These are phyloP conservation scores for Coenonympha arcania DNA, from an alignment of 2,888 invertebrate genomes.

Conservation along the genomic window DNA sequence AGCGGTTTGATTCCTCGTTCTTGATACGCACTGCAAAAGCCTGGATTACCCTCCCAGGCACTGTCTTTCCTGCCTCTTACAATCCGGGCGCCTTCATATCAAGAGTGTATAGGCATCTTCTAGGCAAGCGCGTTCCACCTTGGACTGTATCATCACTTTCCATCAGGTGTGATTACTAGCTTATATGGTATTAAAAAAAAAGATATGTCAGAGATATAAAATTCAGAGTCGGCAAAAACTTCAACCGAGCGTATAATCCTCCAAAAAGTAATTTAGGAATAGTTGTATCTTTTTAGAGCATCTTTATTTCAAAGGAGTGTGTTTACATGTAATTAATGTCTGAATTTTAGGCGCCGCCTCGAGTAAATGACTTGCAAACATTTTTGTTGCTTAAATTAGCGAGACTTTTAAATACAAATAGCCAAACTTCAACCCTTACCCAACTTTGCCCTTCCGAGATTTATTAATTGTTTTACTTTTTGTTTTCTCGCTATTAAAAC, in stretches of 20 bases:
- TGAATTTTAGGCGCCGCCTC: constrained; percentile 27
- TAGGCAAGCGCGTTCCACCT: no score
- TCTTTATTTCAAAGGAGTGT: constrained; percentile 21
- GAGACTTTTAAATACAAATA: constrained; percentile 31
- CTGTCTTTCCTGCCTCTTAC: no score
- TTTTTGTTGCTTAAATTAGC: constrained; percentile 34
- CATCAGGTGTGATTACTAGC: no score
- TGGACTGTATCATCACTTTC: no score
- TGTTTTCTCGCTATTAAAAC: constrained; percentile 9
- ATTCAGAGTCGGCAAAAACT: not conserved
- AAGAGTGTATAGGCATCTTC: no score
- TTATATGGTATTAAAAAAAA: no score
- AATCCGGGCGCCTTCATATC: no score
- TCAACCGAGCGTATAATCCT: not conserved
- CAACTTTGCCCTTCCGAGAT: constrained; percentile 26
- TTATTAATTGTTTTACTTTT: constrained; percentile 30
- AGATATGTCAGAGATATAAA: not conserved
- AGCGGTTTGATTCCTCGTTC: no score
- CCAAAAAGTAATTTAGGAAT: constrained; percentile 5
- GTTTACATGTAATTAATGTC: constrained; percentile 30
- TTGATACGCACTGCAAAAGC: no score
- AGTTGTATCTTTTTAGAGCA: constrained; percentile 19
- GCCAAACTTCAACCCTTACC: constrained; percentile 29
- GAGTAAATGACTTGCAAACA: constrained; percentile 31
- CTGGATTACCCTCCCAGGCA: no score